Percentiles rank a stretch among this genome's conserved stretches.
These are phyloP conservation scores for Ochotona curzoniae DNA, from an alignment of 2,113 vertebrate species.

Conservation along the genomic window DNA sequence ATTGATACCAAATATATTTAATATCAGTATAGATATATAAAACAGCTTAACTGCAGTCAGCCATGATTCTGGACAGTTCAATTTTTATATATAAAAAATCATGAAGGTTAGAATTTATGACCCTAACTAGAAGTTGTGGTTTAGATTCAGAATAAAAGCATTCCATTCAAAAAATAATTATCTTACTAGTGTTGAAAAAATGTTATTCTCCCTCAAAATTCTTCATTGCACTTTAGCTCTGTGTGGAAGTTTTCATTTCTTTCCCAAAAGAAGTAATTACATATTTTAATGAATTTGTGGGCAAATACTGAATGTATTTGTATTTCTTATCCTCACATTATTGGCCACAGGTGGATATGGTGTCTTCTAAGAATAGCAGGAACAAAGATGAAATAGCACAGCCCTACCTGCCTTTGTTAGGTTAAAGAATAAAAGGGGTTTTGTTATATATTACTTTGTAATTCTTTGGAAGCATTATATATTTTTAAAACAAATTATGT, in stretches of 20 bases:
- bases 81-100: conserved; percentile 76
- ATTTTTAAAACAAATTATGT: background rate
- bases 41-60: conserved; percentile 77
- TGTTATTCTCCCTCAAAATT: conserved; percentile 7
- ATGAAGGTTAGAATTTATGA: conserved; percentile 72
- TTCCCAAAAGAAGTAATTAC: background rate
- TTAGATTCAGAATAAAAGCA: conserved; percentile 70
- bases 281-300: background rate
- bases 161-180: conserved; percentile 53
- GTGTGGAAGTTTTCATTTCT: background rate
- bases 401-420: background rate
- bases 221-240: background rate
- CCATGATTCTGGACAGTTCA: conserved; percentile 79
- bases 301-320: background rate
- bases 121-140: conserved; percentile 72
- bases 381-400: conserved; percentile 6
- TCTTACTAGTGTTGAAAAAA: conserved; percentile 1
- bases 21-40: conserved; percentile 51
- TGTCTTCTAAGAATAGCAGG: background rate
- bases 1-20: too few species aligned
- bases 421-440: background rate
- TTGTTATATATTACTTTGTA: background rate
- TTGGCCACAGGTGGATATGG: background rate
- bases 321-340: conserved; percentile 23
- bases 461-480: background rate